phyloP scores from a whole-genome alignment of 1,140 invertebrate species.

The Telenomus remus region DNA sequence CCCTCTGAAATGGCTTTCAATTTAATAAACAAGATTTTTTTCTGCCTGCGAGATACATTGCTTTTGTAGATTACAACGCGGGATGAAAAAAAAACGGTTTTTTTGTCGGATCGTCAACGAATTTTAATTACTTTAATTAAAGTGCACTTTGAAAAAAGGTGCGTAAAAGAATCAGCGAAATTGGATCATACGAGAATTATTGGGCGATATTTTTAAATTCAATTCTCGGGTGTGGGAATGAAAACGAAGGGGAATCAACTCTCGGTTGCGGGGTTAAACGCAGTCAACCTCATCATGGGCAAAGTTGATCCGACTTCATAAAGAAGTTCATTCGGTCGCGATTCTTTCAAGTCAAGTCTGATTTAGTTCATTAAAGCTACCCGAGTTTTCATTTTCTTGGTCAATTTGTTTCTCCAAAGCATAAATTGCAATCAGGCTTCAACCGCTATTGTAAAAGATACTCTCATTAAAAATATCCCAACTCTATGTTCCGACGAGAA shows the following conservation, averaged over 20 bases:
- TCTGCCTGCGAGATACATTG: conserved; percentile 6
- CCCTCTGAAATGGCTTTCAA: conserved; percentile 56
- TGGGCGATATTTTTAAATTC: no score
- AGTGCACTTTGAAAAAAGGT: no score
- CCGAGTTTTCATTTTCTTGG: conserved; percentile 7
- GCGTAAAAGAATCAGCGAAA: no score
- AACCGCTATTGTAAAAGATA: no score
- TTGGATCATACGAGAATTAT: no score
- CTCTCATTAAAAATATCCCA: no score
- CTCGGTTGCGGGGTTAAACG: not conserved
- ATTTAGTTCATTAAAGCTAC: conserved; percentile 13
- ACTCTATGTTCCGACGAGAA: no score
- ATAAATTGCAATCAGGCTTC: not conserved
- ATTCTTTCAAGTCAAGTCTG: conserved; percentile 14
- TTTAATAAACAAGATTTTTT: conserved; percentile 46
- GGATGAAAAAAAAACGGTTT: not conserved
- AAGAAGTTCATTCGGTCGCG: conserved; percentile 20
- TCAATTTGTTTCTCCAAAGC: not conserved
- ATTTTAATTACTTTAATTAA: no score
- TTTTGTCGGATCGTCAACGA: no score
- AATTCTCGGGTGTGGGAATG: not conserved
- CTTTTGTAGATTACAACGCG: conserved; percentile 25
- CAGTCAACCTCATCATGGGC: not conserved
- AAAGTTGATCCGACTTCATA: conserved; percentile 19
- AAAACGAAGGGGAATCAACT: conserved; percentile 1